These are phyloP conservation scores for Mimachlamys varia DNA, from an alignment of 2,888 invertebrate genomes.

Conservation along the genomic window DNA sequence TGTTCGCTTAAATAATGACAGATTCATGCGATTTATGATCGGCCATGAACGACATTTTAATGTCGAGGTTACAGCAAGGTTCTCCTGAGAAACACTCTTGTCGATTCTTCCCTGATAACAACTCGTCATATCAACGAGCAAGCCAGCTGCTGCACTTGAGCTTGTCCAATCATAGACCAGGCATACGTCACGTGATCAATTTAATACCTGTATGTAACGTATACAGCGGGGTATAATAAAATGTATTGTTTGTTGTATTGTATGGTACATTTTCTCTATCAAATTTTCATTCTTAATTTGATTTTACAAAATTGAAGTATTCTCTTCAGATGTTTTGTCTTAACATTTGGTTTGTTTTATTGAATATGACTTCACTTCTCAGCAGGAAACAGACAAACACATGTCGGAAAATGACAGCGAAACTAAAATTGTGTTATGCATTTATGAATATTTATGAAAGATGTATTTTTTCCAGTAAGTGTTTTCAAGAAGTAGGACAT, in stretches of 20 bases:
- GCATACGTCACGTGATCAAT: background rate
- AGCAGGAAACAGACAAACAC: background rate
- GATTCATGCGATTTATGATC: too few relatives aligned
- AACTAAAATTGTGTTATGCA: too few relatives aligned
- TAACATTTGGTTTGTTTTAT: background rate
- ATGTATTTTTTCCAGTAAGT: too few relatives aligned
- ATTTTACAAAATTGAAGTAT: background rate
- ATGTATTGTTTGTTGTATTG: background rate
- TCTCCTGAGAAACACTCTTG: background rate
- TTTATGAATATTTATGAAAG: too few relatives aligned
- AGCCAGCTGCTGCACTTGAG: background rate
- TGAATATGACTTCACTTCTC: background rate
- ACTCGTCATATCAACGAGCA: background rate
- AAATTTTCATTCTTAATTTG: conserved; percentile 6
- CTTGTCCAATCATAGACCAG: background rate
- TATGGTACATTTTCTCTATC: background rate
- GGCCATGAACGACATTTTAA: background rate
- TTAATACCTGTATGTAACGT: background rate
- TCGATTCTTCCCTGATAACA: background rate
- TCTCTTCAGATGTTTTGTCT: background rate
- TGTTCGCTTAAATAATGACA: too few relatives aligned
- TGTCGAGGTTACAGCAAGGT: background rate
- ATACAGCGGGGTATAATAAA: background rate
- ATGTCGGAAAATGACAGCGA: too few relatives aligned
- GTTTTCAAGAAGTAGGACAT: too few relatives aligned